Percentiles rank a stretch among this genome's conserved stretches.
Evolutionary conservation across 2,888 invertebrate genomes (phyloP).

Genomic region (Caenorhabditis auriculariae): DNA sequence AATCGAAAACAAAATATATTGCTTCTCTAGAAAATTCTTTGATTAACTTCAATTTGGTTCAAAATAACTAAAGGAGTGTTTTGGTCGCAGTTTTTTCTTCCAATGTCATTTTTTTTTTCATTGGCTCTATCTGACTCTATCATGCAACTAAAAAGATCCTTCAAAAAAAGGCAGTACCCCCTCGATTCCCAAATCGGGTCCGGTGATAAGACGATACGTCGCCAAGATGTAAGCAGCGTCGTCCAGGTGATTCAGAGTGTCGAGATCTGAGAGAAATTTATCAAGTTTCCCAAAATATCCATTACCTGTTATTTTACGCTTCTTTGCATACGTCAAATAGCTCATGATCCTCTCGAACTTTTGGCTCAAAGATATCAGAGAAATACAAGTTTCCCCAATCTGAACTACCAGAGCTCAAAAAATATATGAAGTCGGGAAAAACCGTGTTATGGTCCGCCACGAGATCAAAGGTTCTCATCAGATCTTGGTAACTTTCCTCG

Average conservation of each 20-base stretch:
- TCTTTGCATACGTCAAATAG: conserved; percentile 25
- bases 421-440: background rate
- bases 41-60: no score
- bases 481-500: no score
- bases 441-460: conserved; percentile 37
- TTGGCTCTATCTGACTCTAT: no score
- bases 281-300: no score
- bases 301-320: conserved; percentile 21
- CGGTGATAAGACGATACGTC: conserved; percentile 28
- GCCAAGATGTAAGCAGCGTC: conserved; percentile 23
- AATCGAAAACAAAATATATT: no score
- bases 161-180: no score
- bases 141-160: no score
- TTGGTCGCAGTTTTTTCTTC: no score
- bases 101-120: no score
- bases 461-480: conserved; percentile 25
- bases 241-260: conserved; percentile 16
- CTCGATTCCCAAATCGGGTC: conserved; percentile 9
- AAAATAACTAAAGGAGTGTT: no score
- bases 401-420: background rate
- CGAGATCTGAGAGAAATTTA: conserved; percentile 25
- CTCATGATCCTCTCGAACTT: conserved; percentile 26
- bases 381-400: conserved; percentile 30
- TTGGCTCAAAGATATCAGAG: conserved; percentile 18
- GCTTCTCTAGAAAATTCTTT: no score